Conservation (phyloP, 2,797 vertebrate genomes). For the Sardinella longiceps region DNA sequence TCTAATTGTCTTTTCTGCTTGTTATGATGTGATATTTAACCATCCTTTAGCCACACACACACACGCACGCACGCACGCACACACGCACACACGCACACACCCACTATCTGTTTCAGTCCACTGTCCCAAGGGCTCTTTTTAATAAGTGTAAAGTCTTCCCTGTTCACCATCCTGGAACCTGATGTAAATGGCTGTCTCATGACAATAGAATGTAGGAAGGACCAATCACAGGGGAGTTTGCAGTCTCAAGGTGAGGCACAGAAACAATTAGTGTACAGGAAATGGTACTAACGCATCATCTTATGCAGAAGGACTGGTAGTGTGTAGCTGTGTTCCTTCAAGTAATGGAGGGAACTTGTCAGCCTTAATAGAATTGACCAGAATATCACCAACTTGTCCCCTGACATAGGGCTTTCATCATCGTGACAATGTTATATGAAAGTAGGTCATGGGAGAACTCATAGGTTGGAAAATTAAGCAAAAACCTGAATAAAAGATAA, state of each 20-base stretch:
- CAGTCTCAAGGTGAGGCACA: background rate
- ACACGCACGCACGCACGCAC: background rate
- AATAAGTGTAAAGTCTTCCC: background rate
- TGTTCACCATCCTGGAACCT: background rate
- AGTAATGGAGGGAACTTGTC: background rate
- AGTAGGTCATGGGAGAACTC: background rate
- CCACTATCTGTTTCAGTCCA: background rate
- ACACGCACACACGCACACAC: background rate
- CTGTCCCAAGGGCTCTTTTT: background rate
- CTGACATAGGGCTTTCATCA: background rate
- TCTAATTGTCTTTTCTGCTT: background rate
- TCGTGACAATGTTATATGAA: background rate
- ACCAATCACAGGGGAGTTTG: background rate
- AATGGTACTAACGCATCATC: background rate
- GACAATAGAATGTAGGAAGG: background rate
- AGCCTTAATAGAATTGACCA: background rate
- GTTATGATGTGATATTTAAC: background rate
- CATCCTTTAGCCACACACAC: background rate
- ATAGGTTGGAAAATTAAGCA: background rate
- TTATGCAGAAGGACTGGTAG: background rate
- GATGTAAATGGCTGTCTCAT: background rate
- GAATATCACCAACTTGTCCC: background rate
- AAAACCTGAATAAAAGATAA: background rate
- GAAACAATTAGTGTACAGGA: background rate
- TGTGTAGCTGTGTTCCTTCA: background rate